Conservation (phyloP, 1,140 invertebrate species). For the Streblospio benedicti region DNA sequence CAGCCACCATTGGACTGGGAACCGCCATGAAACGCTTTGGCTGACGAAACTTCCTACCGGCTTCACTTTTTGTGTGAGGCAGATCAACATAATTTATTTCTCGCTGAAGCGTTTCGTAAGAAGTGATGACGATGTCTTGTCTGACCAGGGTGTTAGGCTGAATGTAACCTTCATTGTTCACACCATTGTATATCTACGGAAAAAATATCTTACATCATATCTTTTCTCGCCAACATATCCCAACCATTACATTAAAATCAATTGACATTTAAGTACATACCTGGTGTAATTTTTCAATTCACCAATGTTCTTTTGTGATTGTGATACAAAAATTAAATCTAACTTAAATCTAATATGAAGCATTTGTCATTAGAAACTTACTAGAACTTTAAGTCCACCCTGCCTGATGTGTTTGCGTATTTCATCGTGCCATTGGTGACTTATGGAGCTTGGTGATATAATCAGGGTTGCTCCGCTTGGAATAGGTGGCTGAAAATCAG, state of each 20-base stretch:
- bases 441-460: constrained; percentile 61
- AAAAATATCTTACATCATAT: constrained; percentile 43
- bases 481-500: constrained; percentile 45
- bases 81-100: constrained; percentile 57
- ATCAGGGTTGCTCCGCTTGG: constrained; percentile 61
- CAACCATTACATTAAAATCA: neutral
- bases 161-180: constrained; percentile 54
- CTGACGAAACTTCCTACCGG: constrained; percentile 48
- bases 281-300: neutral
- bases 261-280: neutral
- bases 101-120: constrained; percentile 57
- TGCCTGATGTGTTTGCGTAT: constrained; percentile 58
- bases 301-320: too few relatives aligned
- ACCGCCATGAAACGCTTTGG: constrained; percentile 55
- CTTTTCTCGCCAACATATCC: neutral
- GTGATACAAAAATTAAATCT: too few relatives aligned
- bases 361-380: constrained; percentile 32
- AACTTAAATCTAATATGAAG: too few relatives aligned
- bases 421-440: constrained; percentile 67
- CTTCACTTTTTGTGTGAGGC: constrained; percentile 47
- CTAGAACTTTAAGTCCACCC: constrained; percentile 52
- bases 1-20: constrained; percentile 54
- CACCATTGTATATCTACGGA: constrained; percentile 40
- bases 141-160: constrained; percentile 57
- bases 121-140: constrained; percentile 69